Base-by-base conservation (phyloP, 2,888 invertebrate species). In the Harpalus rufipes region DNA sequence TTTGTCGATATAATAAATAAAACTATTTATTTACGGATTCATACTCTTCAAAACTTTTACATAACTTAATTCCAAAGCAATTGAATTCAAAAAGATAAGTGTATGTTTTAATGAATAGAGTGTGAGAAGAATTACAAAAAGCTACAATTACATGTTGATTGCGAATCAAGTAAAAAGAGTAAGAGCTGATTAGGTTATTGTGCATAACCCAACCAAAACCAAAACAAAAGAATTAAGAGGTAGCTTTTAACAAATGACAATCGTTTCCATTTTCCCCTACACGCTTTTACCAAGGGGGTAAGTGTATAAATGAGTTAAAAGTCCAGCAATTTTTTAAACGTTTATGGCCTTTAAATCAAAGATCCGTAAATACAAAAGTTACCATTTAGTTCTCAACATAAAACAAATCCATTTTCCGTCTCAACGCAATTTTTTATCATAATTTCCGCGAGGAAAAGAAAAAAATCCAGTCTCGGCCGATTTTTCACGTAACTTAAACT, bases 401-500 rank as follows among this genome's bases (percentile, higher is more conserved):
- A 68, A 68, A 68, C 68, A 68, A 68, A 74, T 74, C 72, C 72
- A 74, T 74, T 74, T 51, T 44, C 72, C 72, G 32, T 68, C 68
- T 68, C 68, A 68, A 39, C 56, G 76, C 51, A 76, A 76, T 78
- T 78, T 78, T 78, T 78, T 78, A 56, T 59, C 80, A 80, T 80
- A 80, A 80, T 80, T 61, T 61, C 59, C 32, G 41, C 18, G 78
- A 74, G 58, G 58, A 74, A 74, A 74, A 58, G 78, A 32, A 58
- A 58, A 78, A 78, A 78, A 56, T n/a, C 56, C 32, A 58, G 59
- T 51, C 16, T 56, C 21, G 25, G 58, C 78, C 78, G 65, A 65
- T 63, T 81, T 81, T 81, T 72, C 81, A 81, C 81, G 68, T 81
- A 68, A 81, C 76, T 83, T 83, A 74, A 83, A 83, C 83, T 83